Evolutionary conservation across 2,888 invertebrate genomes (phyloP).

Genomic region (Tipula confusa): DNA sequence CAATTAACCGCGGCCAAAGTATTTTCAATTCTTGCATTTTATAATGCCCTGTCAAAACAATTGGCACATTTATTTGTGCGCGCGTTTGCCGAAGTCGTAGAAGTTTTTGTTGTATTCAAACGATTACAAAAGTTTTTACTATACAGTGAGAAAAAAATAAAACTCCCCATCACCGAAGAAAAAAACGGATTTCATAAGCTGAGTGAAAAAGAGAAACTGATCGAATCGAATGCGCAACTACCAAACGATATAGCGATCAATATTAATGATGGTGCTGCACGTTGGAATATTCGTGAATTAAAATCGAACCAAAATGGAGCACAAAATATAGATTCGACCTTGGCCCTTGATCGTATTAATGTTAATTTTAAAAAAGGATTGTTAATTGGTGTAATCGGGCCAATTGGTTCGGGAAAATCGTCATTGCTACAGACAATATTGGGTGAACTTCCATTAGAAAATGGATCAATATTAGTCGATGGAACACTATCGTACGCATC

Average conservation of each 20-base stretch:
- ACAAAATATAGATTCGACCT: background rate
- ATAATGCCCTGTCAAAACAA: slow-evolving; percentile 54
- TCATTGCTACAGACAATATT: slow-evolving; percentile 65
- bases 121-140: slow-evolving; percentile 55
- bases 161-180: slow-evolving; percentile 28
- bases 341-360: slow-evolving; percentile 52
- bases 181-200: slow-evolving; percentile 27
- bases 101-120: slow-evolving; percentile 69
- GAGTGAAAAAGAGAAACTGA: slow-evolving; percentile 30
- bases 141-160: slow-evolving; percentile 44
- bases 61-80: slow-evolving; percentile 57
- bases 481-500: slow-evolving; percentile 69
- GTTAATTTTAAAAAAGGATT: slow-evolving; percentile 55
- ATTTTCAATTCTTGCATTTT: slow-evolving; percentile 56
- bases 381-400: slow-evolving; percentile 66
- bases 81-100: slow-evolving; percentile 75
- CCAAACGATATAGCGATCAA: slow-evolving; percentile 37
- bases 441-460: slow-evolving; percentile 61
- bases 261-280: slow-evolving; percentile 47
- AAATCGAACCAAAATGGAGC: slow-evolving; percentile 26
- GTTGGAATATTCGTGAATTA: slow-evolving; percentile 53
- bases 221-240: slow-evolving; percentile 38
- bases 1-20: slow-evolving; percentile 67
- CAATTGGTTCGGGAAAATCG: slow-evolving; percentile 72
- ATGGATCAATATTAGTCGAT: slow-evolving; percentile 56